A percentile compares a stretch with the other conserved stretches of the same genome.
Conservation (phyloP, 2,888 invertebrate genomes). For the Dicranocentrus wangi region DNA sequence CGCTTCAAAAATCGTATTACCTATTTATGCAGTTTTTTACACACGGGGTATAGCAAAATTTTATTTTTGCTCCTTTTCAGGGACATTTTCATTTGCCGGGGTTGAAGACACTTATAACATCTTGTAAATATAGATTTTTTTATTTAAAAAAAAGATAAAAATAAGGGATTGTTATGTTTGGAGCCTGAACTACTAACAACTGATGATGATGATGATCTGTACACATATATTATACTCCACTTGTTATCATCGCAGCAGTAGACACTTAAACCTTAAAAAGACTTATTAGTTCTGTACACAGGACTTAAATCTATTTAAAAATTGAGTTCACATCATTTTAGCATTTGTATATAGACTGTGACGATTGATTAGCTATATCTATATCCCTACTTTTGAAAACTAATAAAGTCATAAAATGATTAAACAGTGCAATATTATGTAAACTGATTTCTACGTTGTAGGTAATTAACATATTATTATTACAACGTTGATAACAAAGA, state of each 20-base stretch:
- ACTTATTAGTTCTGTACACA: constrained; percentile 32
- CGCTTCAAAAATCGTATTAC: not conserved
- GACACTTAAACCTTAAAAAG: constrained; percentile 22
- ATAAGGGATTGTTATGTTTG: constrained; percentile 43
- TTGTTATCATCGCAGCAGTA: not conserved
- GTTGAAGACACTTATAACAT: constrained; percentile 30
- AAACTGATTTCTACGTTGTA: not conserved
- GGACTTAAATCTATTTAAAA: constrained; percentile 60
- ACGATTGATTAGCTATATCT: constrained; percentile 1
- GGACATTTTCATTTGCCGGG: constrained; percentile 2
- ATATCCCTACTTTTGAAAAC: not conserved
- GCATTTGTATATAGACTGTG: constrained; percentile 6
- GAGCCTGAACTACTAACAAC: constrained; percentile 22
- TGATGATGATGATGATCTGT: no score
- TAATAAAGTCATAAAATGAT: constrained; percentile 39
- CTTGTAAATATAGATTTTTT: constrained; percentile 38
- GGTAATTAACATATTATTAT: constrained; percentile 1
- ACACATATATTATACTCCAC: constrained; percentile 24
- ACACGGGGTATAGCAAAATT: not conserved
- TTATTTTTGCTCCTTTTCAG: constrained; percentile 27
- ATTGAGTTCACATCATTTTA: constrained; percentile 57
- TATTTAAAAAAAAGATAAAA: constrained; percentile 58
- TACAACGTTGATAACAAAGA: constrained; percentile 52
- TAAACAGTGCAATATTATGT: constrained; percentile 42
- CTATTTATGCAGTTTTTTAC: no score